Evolutionary conservation across 2,113 vertebrate species (phyloP), one percentile per base, ranked within the genome.

Genomic region (Nothoprocta pentlandii): DNA sequence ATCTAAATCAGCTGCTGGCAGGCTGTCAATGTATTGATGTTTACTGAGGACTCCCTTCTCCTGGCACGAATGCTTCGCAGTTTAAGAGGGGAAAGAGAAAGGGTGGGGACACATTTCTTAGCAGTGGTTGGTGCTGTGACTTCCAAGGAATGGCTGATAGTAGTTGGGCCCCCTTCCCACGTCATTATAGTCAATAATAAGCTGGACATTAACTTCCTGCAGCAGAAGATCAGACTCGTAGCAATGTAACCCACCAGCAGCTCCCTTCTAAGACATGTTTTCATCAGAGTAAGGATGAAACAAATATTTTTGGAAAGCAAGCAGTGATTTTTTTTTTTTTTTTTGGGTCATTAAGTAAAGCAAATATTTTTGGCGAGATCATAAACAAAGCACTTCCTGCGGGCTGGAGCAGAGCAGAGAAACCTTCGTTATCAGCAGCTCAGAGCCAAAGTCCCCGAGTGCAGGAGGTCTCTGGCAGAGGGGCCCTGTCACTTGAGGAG

Each of bases 301-400:
- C 80, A 14, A 47, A 67, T 70, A 13, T 21, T 93, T 89, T 61
- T 64, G 36, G 58, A 73, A 80, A 58, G 58, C 21, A 86, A 81
- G 28, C n/a, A 51, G 53, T 17, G 28, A 34, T 23, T 84, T 53
- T 36, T 59, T n/a, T 32, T 26, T 28, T 54, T 84, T 28, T 87
- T 58, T 39, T 79, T 92, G 62, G 83, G 47, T 75, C 51, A 87
- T 39, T 23, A 86, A 85, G 39, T 67, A 80, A 42, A 82, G 30
- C 76, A 83, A 80, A 16, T 92, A 46, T 90, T 85, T 85, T 58
- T 78, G 59, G n/a, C 62, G 80, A 8, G 84, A 79, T 1, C 58
- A 82, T 62, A 89, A 92, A 89, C 66, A 69, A 85, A 92, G 71
- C 32, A 19, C 53, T 81, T 91, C 47, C 86, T 91, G 80, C 36